A percentile compares a stretch with the other conserved stretches of the same genome.
Conservation (phyloP, 2,888 invertebrate species). For the Papilio elwesi region DNA sequence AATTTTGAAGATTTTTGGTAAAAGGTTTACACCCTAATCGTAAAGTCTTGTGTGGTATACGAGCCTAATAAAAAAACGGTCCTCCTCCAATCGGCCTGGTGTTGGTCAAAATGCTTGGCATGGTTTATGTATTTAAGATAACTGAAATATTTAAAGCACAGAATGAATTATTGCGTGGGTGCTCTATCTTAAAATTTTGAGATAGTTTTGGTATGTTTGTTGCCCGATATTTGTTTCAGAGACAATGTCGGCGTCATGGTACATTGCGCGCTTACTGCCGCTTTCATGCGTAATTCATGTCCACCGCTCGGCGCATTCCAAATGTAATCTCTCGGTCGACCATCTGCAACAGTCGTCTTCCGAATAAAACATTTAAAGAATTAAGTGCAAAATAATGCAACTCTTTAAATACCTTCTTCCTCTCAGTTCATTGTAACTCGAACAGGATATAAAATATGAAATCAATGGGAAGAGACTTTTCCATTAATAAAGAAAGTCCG, state of each 20-base stretch:
- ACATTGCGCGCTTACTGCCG: slow-evolving; percentile 68
- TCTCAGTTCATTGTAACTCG: slow-evolving; percentile 45
- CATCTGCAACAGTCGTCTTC: slow-evolving; percentile 51
- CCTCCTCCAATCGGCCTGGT: too few relatives aligned
- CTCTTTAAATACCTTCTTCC: slow-evolving; percentile 38
- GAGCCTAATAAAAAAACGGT: too few relatives aligned
- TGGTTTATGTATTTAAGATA: too few relatives aligned
- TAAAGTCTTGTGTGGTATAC: too few relatives aligned
- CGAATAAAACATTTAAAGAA: slow-evolving; percentile 44
- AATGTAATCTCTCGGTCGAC: slow-evolving; percentile 73
- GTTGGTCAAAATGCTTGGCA: too few relatives aligned
- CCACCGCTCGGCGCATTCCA: slow-evolving; percentile 68
- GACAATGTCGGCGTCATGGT: slow-evolving; percentile 59
- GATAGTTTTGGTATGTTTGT: slow-evolving; percentile 5
- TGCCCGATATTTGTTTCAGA: slow-evolving; percentile 37
- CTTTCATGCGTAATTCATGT: slow-evolving; percentile 78
- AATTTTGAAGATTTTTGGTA: too few relatives aligned
- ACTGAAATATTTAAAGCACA: too few relatives aligned
- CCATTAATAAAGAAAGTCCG: slow-evolving; percentile 74
- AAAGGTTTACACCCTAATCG: too few relatives aligned
- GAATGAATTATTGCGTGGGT: too few relatives aligned
- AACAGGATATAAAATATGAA: slow-evolving; percentile 72
- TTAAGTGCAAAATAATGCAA: slow-evolving; percentile 44
- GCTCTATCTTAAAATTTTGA: neutral
- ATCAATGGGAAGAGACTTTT: slow-evolving; percentile 76